Conservation (phyloP, 2,113 vertebrate genomes). For the Notechis scutatus region DNA sequence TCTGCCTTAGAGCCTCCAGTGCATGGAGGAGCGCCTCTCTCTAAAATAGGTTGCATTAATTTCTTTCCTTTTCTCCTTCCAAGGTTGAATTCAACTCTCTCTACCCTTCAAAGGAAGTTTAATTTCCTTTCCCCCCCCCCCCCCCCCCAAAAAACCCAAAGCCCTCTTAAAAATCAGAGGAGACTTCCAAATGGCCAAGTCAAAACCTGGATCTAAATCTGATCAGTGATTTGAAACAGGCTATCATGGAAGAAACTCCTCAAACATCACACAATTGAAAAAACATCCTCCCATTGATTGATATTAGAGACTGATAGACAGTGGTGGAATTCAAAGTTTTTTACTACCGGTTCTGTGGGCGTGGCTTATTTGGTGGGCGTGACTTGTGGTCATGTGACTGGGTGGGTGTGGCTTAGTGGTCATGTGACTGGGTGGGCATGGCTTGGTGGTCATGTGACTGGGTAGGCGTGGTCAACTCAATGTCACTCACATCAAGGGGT, state of each 20-base stretch:
- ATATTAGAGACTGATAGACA: background rate
- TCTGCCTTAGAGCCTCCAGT: no score
- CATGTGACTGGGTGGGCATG: no score
- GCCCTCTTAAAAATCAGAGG: background rate
- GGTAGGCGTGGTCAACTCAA: no score
- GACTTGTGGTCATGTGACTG: no score
- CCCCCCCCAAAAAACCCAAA: background rate
- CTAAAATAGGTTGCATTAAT: background rate
- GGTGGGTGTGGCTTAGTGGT: no score
- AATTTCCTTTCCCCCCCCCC: background rate
- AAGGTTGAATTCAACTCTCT: background rate
- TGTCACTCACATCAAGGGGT: no score
- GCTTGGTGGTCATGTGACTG: no score
- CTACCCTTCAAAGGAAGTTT: background rate
- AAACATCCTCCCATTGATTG: background rate
- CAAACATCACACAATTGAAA: background rate
- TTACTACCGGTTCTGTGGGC: no score
- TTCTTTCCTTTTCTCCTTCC: background rate
- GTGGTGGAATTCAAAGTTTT: no score
- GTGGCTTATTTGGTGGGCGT: no score
- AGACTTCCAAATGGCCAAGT: background rate
- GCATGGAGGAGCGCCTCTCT: background rate
- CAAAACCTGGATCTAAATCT: background rate
- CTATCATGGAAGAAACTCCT: background rate
- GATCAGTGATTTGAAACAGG: background rate